Percentiles rank a stretch among this genome's conserved stretches.
Conservation (phyloP, 2,113 vertebrate species). For the Seriola quinqueradiata region DNA sequence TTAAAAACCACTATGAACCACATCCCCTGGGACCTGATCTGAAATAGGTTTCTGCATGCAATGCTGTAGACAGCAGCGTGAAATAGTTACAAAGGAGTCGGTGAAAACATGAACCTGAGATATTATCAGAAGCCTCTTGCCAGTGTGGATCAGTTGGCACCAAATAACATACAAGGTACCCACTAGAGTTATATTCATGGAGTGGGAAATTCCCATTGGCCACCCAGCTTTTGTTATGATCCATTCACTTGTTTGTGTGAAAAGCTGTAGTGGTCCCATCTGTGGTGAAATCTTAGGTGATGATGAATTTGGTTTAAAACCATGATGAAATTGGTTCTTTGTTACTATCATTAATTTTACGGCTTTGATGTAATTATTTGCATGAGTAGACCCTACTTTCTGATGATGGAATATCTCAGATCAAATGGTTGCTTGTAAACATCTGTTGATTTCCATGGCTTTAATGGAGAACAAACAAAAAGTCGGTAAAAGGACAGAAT, state of each 20-base stretch:
- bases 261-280: constrained; percentile 41
- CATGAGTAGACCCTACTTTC: constrained; percentile 28
- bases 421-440: constrained; percentile 65
- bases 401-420: constrained; percentile 41
- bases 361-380: constrained; percentile 35
- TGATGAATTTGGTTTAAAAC: constrained; percentile 47
- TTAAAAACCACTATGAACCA: constrained; percentile 58
- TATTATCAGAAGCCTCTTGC: constrained; percentile 59
- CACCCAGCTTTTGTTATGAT: constrained; percentile 55
- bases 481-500: constrained; percentile 34
- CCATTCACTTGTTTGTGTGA: constrained; percentile 53
- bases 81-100: constrained; percentile 40
- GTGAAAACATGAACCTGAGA: constrained; percentile 60
- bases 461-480: constrained; percentile 30
- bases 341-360: constrained; percentile 35
- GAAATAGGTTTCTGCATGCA: constrained; percentile 42
- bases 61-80: constrained; percentile 39
- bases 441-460: constrained; percentile 51
- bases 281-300: constrained; percentile 20
- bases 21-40: constrained; percentile 25
- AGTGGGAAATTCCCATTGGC: constrained; percentile 5
- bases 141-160: constrained; percentile 26
- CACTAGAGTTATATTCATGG: neutral
- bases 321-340: constrained; percentile 12
- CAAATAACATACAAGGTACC: constrained; percentile 49